phyloP scores from a whole-genome alignment of 2,797 vertebrate genomes.

The Helostoma temminkii region DNA sequence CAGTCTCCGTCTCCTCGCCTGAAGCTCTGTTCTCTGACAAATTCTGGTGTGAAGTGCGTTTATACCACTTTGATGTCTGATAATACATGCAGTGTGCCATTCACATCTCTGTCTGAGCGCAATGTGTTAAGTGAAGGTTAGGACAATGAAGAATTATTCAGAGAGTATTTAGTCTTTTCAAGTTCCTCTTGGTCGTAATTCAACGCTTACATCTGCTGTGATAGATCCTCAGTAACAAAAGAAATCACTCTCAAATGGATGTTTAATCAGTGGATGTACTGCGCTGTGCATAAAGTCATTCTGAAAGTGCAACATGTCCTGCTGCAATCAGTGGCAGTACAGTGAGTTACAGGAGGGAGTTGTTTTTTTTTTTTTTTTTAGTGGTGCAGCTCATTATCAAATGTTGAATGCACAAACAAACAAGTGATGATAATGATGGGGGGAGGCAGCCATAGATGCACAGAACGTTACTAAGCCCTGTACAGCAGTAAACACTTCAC shows the following conservation, averaged over 20 bases:
- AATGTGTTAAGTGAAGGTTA: background rate
- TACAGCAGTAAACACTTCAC: no score
- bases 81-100: constrained; percentile 4
- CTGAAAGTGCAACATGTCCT: background rate
- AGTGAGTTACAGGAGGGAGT: no score
- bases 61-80: background rate
- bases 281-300: constrained; percentile 14
- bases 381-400: no score
- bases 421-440: no score
- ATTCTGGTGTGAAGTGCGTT: background rate
- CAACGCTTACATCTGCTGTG: background rate
- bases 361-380: no score
- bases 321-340: no score
- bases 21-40: background rate
- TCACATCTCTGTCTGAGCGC: background rate
- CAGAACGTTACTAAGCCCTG: no score
- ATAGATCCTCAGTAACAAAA: background rate
- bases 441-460: no score
- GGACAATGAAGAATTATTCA: background rate
- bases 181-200: background rate
- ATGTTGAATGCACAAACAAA: no score
- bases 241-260: constrained; percentile 3
- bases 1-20: background rate
- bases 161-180: no score
- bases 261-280: background rate